Conservation (phyloP, 2,113 vertebrate species). For the Pygoscelis adeliae region DNA sequence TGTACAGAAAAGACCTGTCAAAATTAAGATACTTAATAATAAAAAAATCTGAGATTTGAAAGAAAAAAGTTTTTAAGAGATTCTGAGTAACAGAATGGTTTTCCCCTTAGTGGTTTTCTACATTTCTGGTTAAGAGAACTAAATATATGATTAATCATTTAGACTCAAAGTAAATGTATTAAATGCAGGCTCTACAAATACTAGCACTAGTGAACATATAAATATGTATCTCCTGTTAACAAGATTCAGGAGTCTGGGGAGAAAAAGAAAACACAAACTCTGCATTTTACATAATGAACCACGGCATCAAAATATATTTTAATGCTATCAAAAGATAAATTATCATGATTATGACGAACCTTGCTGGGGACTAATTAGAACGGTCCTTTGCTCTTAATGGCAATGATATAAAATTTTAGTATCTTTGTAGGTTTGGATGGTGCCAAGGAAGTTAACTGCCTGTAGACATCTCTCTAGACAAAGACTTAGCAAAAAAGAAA, state of each 20-base stretch:
- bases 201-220: neutral
- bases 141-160: conserved; percentile 13
- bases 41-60: neutral
- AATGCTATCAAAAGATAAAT: neutral
- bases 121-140: neutral
- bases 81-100: neutral
- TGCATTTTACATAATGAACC: neutral
- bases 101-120: neutral
- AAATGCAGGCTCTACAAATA: neutral
- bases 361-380: neutral
- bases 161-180: neutral
- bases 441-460: neutral
- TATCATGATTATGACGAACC: neutral
- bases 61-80: neutral
- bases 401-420: neutral
- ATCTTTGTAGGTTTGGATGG: neutral
- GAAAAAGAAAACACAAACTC: neutral
- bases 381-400: neutral
- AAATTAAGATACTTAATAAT: conserved; percentile 4
- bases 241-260: neutral
- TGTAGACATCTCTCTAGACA: neutral
- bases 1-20: conserved; percentile 5
- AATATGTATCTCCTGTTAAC: neutral
- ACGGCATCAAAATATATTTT: neutral
- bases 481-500: neutral